Evolutionary conservation across 2,797 vertebrate genomes (phyloP).

Genomic region (Sebastes nivosus): DNA sequence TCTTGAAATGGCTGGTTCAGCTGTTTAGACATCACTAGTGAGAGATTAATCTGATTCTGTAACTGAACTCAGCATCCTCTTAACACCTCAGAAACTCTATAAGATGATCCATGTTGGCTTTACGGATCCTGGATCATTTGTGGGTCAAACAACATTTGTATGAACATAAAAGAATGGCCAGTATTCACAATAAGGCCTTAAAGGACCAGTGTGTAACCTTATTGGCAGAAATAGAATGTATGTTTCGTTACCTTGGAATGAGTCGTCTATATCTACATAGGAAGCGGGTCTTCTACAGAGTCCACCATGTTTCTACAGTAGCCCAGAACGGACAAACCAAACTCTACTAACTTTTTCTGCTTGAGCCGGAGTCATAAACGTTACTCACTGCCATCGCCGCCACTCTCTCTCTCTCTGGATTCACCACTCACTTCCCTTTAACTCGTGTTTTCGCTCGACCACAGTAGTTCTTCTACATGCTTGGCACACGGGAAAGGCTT

Average conservation of each 20-base stretch:
- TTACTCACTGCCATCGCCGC: too few species aligned
- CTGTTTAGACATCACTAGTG: neutral
- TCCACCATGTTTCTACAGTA: too few species aligned
- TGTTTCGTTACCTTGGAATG: too few species aligned
- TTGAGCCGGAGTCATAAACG: too few species aligned
- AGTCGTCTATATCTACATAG: too few species aligned
- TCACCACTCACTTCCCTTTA: neutral
- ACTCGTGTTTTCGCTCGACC: neutral
- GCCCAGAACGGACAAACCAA: too few species aligned
- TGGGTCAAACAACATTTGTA: neutral
- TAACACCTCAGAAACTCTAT: neutral
- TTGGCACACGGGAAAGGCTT: too few species aligned
- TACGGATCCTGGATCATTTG: neutral
- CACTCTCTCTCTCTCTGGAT: too few species aligned
- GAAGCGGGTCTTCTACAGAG: too few species aligned
- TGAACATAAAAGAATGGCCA: neutral
- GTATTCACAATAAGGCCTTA: neutral
- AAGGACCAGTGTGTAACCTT: neutral
- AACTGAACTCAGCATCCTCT: neutral
- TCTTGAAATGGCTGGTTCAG: neutral
- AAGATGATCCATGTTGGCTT: neutral
- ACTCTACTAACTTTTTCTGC: too few species aligned
- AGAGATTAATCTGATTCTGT: neutral
- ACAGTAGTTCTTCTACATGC: too few species aligned
- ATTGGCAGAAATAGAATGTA: too few species aligned